A percentile compares a stretch with the other conserved stretches of the same genome.
Evolutionary conservation across 1,140 invertebrate species (phyloP).

Genomic region (Antheraea mylitta): DNA sequence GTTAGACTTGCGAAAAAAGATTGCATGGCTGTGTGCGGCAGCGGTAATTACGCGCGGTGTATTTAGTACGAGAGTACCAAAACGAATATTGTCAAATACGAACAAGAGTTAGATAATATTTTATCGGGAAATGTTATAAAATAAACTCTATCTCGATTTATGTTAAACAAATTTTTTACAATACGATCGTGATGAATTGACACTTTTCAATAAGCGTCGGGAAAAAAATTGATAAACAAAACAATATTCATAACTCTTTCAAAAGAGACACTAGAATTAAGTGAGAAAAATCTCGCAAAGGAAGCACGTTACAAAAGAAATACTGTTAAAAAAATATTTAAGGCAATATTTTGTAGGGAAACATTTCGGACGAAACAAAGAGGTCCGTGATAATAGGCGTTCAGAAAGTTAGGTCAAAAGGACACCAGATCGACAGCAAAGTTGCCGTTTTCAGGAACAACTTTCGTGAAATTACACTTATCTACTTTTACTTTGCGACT

Average conservation of each 20-base stretch:
- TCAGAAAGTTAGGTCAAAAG: constrained; percentile 40
- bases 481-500: constrained; percentile 41
- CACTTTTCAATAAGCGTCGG: not conserved
- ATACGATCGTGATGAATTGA: not conserved
- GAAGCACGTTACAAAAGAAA: constrained; percentile 29
- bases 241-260: not conserved
- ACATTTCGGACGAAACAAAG: constrained; percentile 45
- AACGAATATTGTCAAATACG: too few species aligned
- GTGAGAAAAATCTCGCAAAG: constrained; percentile 26
- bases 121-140: not conserved
- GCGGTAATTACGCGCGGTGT: too few species aligned
- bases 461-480: constrained; percentile 46
- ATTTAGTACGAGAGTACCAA: too few species aligned
- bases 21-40: too few species aligned
- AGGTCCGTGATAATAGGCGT: constrained; percentile 31
- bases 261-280: not conserved
- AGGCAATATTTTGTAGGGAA: constrained; percentile 47
- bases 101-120: too few species aligned
- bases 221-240: not conserved
- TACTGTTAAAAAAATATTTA: constrained; percentile 42
- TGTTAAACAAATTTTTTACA: not conserved
- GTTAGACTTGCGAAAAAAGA: too few species aligned
- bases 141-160: not conserved
- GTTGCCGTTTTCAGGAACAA: constrained; percentile 44
- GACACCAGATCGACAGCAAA: constrained; percentile 31